Percentiles rank a stretch among this genome's conserved stretches.
phyloP scores from a whole-genome alignment of 2,113 vertebrate genomes.

The Hippocampus abdominalis region DNA sequence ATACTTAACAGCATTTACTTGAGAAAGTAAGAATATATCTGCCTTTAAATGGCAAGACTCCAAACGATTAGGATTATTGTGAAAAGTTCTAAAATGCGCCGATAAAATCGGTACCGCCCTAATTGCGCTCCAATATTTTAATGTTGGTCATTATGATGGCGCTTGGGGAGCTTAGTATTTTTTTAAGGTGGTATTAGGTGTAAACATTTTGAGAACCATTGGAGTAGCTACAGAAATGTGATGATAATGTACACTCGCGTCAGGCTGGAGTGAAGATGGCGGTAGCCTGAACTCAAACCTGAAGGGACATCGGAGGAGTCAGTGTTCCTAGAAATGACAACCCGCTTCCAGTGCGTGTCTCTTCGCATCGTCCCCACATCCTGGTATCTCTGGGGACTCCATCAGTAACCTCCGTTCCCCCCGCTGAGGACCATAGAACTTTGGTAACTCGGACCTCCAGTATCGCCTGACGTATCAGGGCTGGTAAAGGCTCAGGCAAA shows the following conservation, averaged over 20 bases:
- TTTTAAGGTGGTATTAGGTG: too few relatives aligned
- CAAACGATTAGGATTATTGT: too few relatives aligned
- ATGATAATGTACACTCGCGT: conserved; percentile 36
- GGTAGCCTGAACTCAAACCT: conserved; percentile 41
- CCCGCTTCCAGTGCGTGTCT: conserved; percentile 16
- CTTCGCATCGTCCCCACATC: conserved; percentile 42
- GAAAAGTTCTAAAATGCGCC: too few relatives aligned
- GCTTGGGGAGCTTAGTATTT: too few relatives aligned
- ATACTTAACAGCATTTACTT: too few relatives aligned
- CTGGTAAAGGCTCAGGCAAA: conserved; percentile 36
- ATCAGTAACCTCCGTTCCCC: conserved; percentile 49
- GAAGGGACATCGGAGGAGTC: conserved; percentile 51
- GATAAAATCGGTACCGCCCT: too few relatives aligned
- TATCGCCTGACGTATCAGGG: conserved; percentile 35
- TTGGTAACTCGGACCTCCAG: conserved; percentile 27
- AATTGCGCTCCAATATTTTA: too few relatives aligned
- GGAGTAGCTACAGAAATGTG: too few relatives aligned
- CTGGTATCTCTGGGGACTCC: conserved; percentile 47
- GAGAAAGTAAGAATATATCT: too few relatives aligned
- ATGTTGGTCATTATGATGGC: too few relatives aligned
- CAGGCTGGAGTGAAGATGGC: conserved; percentile 38
- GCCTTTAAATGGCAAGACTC: too few relatives aligned
- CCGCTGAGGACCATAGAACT: conserved; percentile 46
- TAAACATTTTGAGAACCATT: too few relatives aligned
- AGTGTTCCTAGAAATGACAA: conserved; percentile 57